A percentile compares a stretch with the other conserved stretches of the same genome.
These are phyloP conservation scores for Cyprinodon diabolis DNA, from an alignment of 2,797 vertebrate genomes.

Conservation along the genomic window DNA sequence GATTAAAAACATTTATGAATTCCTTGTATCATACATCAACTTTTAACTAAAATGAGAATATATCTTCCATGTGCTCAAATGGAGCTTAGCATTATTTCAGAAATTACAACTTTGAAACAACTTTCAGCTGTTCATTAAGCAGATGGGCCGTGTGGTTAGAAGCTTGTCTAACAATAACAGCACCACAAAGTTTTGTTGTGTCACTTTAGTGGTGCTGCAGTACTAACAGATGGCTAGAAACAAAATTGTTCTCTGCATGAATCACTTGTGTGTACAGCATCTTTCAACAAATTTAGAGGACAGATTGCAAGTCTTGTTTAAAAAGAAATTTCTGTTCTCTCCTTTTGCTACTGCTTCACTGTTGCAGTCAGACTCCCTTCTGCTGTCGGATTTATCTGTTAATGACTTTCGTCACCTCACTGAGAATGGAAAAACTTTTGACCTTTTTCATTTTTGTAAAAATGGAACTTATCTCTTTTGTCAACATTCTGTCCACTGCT, in stretches of 20 bases:
- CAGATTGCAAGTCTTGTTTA: not conserved
- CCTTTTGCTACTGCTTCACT: not conserved
- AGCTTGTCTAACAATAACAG: not conserved
- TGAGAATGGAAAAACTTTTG: not conserved
- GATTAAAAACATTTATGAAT: not conserved
- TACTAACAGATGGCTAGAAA: not conserved
- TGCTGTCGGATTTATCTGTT: not conserved
- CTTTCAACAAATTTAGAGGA: not conserved
- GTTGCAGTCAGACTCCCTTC: not conserved
- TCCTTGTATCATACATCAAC: not conserved
- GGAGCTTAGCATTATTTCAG: not conserved
- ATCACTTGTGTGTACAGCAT: not conserved
- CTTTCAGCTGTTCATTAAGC: not conserved
- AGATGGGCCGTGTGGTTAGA: not conserved
- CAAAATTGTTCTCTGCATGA: not conserved
- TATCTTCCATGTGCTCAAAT: not conserved
- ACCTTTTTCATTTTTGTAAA: not conserved
- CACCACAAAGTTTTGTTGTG: not conserved
- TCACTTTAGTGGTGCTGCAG: constrained; percentile 1
- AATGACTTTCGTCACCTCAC: too few relatives aligned
- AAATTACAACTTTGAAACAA: not conserved
- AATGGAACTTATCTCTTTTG: not conserved
- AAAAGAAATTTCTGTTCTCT: not conserved
- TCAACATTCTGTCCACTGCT: not conserved
- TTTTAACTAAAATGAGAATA: not conserved